These are phyloP conservation scores for Benthosema pterotum DNA, from an alignment of 2,797 vertebrate species.

Conservation along the genomic window DNA sequence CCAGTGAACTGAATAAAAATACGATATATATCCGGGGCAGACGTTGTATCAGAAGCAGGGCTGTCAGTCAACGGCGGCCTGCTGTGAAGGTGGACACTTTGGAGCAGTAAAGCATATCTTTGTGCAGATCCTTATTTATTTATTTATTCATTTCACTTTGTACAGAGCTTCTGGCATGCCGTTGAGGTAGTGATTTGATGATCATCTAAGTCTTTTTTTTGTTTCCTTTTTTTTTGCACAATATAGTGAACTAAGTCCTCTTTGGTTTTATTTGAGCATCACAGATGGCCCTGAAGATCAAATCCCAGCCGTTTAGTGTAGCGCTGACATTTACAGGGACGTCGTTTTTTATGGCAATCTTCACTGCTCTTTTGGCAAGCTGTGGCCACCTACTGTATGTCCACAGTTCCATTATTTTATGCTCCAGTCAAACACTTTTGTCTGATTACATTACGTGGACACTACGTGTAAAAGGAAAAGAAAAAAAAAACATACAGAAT, in stretches of 20 bases:
- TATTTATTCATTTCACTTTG: background rate
- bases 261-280: constrained; percentile 41
- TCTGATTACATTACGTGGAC: constrained; percentile 18
- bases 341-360: constrained; percentile 38
- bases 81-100: constrained; percentile 7
- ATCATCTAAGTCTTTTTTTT: constrained; percentile 17
- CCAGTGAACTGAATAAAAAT: constrained; percentile 31
- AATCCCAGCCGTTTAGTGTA: constrained; percentile 48
- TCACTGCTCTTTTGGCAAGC: constrained; percentile 33
- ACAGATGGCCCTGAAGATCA: constrained; percentile 11
- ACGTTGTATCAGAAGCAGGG: constrained; percentile 3
- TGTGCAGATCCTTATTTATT: constrained; percentile 12
- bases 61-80: background rate
- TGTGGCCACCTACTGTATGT: constrained; percentile 29
- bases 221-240: constrained; percentile 5
- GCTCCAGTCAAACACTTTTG: background rate
- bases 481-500: constrained; percentile 5
- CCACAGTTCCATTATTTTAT: constrained; percentile 36
- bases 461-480: constrained; percentile 23
- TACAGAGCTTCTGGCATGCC: background rate
- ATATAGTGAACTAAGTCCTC: constrained; percentile 33
- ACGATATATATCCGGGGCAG: constrained; percentile 30
- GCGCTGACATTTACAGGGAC: constrained; percentile 60
- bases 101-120: constrained; percentile 6
- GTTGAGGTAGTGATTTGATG: constrained; percentile 19